Base-by-base conservation (phyloP, 2,113 vertebrate species). In the Lepus timidus region DNA sequence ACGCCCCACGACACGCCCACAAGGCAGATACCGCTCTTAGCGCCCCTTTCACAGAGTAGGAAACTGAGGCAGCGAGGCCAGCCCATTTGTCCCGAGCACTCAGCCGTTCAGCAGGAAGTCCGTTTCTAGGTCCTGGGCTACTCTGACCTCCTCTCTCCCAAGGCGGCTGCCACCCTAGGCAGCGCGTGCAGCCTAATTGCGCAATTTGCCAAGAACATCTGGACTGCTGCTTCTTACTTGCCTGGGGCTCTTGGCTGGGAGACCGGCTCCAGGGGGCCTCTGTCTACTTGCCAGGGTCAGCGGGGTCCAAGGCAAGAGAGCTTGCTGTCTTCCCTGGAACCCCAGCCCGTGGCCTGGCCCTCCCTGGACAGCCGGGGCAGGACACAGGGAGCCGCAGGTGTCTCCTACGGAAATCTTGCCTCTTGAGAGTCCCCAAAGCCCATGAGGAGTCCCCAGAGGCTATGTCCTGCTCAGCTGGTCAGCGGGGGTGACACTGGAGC, bases 171-270 rank as follows among this genome's bases (percentile, higher is more conserved):
- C 33, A 16, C 36, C 16, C 36, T 14, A 1, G n/a, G 62, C 12
- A 58, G 73, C 58, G 7, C 0, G 4, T 1, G 4, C 36, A 6
- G 58, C 68, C 65, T 23, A 39, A 0, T 0, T 0, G 0, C 3
- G 39, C 0, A 51, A 7, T 58, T 88, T 9, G 33, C 64, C 31
- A 79, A n/a, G 64, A 65, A 25, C 14, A 16, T 20, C 51, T n/a
- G 78, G 79, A 20, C 70, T 2, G 33, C 25, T 9, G 6, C 23
- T 27, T 58, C 7, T 39, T 27, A 29, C 17, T 36, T 11, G 6
- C 58, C 27, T 83, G 36, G 61, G 58, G 61, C 25, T 36, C 27
- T 6, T 0, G 27, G 6, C 2, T 27, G 2, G 39, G 61, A 75
- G 14, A 52, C 3, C 39, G 84, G 64, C 68, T 73, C 4, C 4